Conservation (phyloP, 23 tunicate species). For the Halocynthia roretzi region DNA sequence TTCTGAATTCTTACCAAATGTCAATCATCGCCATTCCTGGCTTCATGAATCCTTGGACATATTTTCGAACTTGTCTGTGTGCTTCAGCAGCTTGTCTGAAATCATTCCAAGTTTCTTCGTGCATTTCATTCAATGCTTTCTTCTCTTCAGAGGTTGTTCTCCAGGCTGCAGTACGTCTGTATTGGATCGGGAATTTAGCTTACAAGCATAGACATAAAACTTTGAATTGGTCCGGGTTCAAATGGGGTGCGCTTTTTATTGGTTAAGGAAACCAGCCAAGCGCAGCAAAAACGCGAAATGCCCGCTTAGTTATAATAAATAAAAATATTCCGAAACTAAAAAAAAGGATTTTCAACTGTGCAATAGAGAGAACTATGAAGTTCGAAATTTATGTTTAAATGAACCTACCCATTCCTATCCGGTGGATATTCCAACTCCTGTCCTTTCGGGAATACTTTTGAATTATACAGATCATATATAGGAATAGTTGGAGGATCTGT, state of each 20-base stretch:
- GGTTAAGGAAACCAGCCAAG: too few relatives aligned
- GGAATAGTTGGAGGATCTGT: slow-evolving; percentile 98
- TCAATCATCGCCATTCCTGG: slow-evolving; percentile 98
- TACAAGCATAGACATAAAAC: too few relatives aligned
- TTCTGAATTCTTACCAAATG: slow-evolving; percentile 80
- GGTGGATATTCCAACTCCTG: slow-evolving; percentile 92
- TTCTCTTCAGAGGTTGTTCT: slow-evolving; percentile 84
- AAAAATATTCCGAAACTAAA: too few relatives aligned
- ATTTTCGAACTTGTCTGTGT: slow-evolving; percentile 86
- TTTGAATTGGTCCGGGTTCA: too few relatives aligned
- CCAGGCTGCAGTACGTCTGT: slow-evolving; percentile 73
- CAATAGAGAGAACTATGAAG: not conserved
- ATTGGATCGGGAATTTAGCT: too few relatives aligned
- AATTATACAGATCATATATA: slow-evolving; percentile 56
- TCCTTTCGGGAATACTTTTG: slow-evolving; percentile 68
- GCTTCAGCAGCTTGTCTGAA: slow-evolving; percentile 97
- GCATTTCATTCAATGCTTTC: slow-evolving; percentile 54
- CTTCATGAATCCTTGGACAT: slow-evolving; percentile 86
- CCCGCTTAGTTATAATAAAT: too few relatives aligned
- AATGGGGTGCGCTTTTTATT: too few relatives aligned
- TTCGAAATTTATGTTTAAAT: not conserved
- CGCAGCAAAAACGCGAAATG: too few relatives aligned
- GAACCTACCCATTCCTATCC: slow-evolving; percentile 79
- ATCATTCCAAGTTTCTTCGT: slow-evolving; percentile 98
- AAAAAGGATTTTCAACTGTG: not conserved